Evolutionary conservation across 1,140 invertebrate species (phyloP).

Genomic region (Tetragnatha versicolor): DNA sequence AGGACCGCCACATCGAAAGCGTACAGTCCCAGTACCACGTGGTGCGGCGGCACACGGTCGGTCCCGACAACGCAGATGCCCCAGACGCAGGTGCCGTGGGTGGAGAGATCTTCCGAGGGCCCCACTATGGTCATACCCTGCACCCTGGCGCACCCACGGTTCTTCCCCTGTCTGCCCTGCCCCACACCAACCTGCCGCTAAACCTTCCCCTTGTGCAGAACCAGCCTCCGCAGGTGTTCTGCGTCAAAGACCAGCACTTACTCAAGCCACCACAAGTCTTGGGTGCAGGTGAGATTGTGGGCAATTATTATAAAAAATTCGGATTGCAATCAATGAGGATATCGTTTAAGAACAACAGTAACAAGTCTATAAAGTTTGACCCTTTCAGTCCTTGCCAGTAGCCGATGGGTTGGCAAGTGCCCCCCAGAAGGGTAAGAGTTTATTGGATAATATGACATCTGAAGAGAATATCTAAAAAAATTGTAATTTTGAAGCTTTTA

Average conservation of each 20-base stretch:
- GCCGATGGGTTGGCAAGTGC: no score
- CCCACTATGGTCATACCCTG: slow-evolving; percentile 45
- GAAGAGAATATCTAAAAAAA: no score
- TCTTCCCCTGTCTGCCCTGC: slow-evolving; percentile 65
- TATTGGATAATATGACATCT: no score
- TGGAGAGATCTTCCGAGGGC: slow-evolving; percentile 45
- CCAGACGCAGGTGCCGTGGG: slow-evolving; percentile 49
- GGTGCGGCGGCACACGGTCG: slow-evolving; percentile 87
- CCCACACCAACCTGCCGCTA: slow-evolving; percentile 74
- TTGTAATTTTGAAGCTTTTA: no score
- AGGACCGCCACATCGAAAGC: slow-evolving; percentile 60
- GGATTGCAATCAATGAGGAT: no score
- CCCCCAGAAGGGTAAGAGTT: no score
- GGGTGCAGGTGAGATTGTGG: slow-evolving; percentile 75
- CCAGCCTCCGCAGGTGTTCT: slow-evolving; percentile 82
- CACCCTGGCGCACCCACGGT: slow-evolving; percentile 41
- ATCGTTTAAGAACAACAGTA: no score
- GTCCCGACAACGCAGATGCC: slow-evolving; percentile 72
- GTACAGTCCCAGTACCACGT: slow-evolving; percentile 66
- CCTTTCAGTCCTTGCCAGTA: no score
- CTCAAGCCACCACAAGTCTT: slow-evolving; percentile 89
- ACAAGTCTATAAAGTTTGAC: no score
- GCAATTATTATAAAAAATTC: no score
- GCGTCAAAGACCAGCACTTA: slow-evolving; percentile 91
- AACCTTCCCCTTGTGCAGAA: slow-evolving; percentile 78